Percentiles rank a stretch among this genome's conserved stretches.
These are phyloP conservation scores for Pedionomus torquatus DNA, from an alignment of 2,113 vertebrate genomes.

Conservation along the genomic window DNA sequence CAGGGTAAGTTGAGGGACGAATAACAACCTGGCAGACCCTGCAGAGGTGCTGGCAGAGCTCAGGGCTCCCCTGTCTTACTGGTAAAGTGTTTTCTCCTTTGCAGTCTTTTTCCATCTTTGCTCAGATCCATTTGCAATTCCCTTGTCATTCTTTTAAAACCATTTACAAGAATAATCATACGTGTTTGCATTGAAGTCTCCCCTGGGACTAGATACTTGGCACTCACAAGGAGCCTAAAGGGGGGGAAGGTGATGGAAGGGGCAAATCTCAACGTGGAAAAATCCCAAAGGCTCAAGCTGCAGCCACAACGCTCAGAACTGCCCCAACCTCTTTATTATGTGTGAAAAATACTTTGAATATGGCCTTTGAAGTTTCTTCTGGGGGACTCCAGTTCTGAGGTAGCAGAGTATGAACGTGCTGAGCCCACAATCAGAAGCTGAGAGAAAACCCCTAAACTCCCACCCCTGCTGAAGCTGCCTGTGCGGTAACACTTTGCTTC, in stretches of 20 bases:
- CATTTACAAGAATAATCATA: background rate
- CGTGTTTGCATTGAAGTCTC: background rate
- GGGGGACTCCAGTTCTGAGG: background rate
- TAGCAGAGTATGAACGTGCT: background rate
- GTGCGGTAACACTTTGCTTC: accelerated
- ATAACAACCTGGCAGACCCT: background rate
- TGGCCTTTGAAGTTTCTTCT: background rate
- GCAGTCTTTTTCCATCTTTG: background rate
- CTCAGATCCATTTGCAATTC: background rate
- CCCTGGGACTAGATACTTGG: background rate
- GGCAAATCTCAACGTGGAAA: background rate
- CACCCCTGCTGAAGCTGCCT: background rate
- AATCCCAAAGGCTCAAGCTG: background rate
- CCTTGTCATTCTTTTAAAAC: background rate
- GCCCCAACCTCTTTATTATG: background rate
- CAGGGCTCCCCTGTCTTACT: background rate
- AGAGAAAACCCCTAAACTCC: background rate
- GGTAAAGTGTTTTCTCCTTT: background rate
- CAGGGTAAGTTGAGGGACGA: background rate
- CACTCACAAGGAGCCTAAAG: background rate
- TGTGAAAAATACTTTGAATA: background rate
- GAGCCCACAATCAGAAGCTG: background rate
- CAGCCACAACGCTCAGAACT: background rate
- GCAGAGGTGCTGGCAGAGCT: background rate
- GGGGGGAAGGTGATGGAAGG: background rate